Percentiles rank a stretch among this genome's conserved stretches.
These are phyloP conservation scores for Busseola fusca DNA, from an alignment of 2,888 invertebrate genomes.

Conservation along the genomic window DNA sequence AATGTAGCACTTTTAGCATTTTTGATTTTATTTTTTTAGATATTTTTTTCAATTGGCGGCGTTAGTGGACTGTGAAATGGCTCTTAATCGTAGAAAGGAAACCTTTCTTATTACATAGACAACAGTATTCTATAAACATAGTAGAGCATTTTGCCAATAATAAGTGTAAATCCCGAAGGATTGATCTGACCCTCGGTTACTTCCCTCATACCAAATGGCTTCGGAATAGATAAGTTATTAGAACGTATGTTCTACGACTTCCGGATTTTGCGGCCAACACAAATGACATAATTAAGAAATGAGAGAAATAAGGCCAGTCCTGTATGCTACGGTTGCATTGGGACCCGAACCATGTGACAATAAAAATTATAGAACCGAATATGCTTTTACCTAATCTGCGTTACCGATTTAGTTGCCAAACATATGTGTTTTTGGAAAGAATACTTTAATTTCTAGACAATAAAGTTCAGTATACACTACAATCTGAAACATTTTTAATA, in stretches of 20 bases:
- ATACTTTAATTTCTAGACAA: no score
- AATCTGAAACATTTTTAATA: no score
- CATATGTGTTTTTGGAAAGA: no score
- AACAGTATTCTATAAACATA: neutral
- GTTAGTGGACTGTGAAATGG: no score
- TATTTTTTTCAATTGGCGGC: no score
- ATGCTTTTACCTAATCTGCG: neutral
- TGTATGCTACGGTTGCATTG: no score
- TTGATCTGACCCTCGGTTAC: neutral
- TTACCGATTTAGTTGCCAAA: no score
- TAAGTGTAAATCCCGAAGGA: constrained; percentile 19
- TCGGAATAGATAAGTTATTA: neutral
- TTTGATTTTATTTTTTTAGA: no score
- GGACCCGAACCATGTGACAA: neutral
- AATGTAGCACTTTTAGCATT: no score
- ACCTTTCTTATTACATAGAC: neutral
- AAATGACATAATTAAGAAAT: neutral
- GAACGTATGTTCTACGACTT: neutral
- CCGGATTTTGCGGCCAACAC: neutral
- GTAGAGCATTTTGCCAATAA: neutral
- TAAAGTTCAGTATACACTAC: no score
- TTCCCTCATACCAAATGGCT: neutral
- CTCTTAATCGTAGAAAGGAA: neutral
- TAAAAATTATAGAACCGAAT: no score
- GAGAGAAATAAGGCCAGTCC: neutral